Conservation (phyloP, 2,113 vertebrate species). For the Grallaria varia region DNA sequence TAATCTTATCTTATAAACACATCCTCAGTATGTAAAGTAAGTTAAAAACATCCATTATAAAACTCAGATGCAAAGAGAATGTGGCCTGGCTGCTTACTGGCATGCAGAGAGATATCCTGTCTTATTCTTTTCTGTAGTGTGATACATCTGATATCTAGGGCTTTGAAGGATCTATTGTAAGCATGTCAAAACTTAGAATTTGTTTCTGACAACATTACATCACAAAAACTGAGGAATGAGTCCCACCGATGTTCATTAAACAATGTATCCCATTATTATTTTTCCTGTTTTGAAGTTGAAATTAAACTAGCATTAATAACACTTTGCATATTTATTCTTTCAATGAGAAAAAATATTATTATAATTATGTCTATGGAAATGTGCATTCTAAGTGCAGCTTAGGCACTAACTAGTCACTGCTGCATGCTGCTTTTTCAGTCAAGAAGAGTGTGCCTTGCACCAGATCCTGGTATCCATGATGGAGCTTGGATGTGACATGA, state of each 20-base stretch:
- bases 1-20: conserved; percentile 35
- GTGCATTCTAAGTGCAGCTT: neutral
- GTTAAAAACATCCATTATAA: conserved; percentile 9
- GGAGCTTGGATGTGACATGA: neutral
- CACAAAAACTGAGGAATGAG: neutral
- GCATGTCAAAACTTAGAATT: conserved; percentile 14
- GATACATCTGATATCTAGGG: conserved; percentile 2
- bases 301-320: neutral
- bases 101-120: conserved; percentile 5
- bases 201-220: conserved; percentile 16
- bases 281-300: neutral
- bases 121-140: conserved; percentile 7
- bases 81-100: neutral
- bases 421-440: neutral
- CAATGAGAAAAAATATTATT: neutral
- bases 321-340: neutral
- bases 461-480: neutral
- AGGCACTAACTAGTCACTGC: neutral
- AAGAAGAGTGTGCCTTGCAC: neutral
- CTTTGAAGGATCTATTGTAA: conserved; percentile 32
- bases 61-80: neutral
- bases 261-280: neutral
- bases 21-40: neutral
- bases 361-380: neutral
- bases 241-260: neutral